Conservation (phyloP, 1,140 invertebrate genomes). For the Ceratina calcarata region DNA sequence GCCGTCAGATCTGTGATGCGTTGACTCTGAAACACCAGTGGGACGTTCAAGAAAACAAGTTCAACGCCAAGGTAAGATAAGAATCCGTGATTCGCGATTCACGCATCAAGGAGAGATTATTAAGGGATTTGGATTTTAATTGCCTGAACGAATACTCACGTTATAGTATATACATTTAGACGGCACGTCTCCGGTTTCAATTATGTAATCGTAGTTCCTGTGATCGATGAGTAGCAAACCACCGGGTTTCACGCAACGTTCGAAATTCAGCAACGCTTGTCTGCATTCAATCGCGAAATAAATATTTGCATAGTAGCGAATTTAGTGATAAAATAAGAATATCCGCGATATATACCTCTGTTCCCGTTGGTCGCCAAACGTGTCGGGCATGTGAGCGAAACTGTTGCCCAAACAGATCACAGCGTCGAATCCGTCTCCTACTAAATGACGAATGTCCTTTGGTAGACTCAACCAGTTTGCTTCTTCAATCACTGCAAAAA, state of each 20-base stretch:
- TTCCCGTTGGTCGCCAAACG: conserved; percentile 87
- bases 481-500: conserved; percentile 87
- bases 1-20: conserved; percentile 91
- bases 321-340: neutral
- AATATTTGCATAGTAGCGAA: neutral
- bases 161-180: conserved; percentile 93
- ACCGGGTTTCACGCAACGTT: conserved; percentile 90
- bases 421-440: conserved; percentile 86
- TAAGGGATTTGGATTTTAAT: neutral
- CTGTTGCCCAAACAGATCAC: conserved; percentile 94
- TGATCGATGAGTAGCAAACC: conserved; percentile 92
- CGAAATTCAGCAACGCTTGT: conserved; percentile 87
- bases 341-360: conserved; percentile 81
- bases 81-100: neutral
- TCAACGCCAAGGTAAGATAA: too few relatives aligned
- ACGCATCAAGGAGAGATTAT: too few relatives aligned
- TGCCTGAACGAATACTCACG: conserved; percentile 81
- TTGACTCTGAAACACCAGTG: conserved; percentile 87
- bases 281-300: conserved; percentile 67
- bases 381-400: conserved; percentile 92
- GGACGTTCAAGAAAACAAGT: neutral
- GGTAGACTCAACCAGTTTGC: conserved; percentile 89
- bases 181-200: conserved; percentile 87
- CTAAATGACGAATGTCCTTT: conserved; percentile 84
- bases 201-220: conserved; percentile 92